A percentile compares a stretch with the other conserved stretches of the same genome.
Conservation (phyloP, 2,888 invertebrate species). For the Sipha maydis region DNA sequence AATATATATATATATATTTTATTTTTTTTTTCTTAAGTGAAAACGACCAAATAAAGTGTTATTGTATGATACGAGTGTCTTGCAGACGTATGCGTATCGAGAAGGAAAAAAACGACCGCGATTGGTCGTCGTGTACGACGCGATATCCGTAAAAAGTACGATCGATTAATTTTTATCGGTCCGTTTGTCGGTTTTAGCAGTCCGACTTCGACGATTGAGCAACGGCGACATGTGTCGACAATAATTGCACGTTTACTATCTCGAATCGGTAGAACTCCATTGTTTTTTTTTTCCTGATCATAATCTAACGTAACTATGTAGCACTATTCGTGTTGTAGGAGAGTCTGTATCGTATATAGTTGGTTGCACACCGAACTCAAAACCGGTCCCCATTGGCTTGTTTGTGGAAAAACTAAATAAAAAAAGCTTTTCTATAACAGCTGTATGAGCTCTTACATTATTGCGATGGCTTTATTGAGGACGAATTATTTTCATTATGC, state of each 20-base stretch:
- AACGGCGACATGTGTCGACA: background rate
- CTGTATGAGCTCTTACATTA: background rate
- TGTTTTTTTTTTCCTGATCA: background rate
- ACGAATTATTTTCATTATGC: background rate
- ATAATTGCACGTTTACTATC: background rate
- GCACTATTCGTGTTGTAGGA: background rate
- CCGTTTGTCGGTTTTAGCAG: conserved; percentile 45
- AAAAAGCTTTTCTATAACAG: background rate
- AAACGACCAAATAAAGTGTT: conserved; percentile 5
- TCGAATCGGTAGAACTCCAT: background rate
- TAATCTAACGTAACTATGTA: too few relatives aligned
- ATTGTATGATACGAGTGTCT: background rate
- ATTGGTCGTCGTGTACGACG: background rate
- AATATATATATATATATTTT: background rate
- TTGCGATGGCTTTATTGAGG: background rate
- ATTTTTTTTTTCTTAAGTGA: background rate
- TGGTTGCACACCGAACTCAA: background rate
- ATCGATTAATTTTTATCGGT: conserved; percentile 46
- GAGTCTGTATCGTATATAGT: background rate
- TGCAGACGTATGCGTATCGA: background rate
- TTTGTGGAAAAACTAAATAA: background rate
- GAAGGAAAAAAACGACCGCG: background rate
- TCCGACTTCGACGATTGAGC: background rate
- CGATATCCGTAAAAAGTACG: conserved; percentile 31
- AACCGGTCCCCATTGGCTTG: background rate